Base-by-base conservation (phyloP, 2,888 invertebrate species). In the Seladonia tumulorum region DNA sequence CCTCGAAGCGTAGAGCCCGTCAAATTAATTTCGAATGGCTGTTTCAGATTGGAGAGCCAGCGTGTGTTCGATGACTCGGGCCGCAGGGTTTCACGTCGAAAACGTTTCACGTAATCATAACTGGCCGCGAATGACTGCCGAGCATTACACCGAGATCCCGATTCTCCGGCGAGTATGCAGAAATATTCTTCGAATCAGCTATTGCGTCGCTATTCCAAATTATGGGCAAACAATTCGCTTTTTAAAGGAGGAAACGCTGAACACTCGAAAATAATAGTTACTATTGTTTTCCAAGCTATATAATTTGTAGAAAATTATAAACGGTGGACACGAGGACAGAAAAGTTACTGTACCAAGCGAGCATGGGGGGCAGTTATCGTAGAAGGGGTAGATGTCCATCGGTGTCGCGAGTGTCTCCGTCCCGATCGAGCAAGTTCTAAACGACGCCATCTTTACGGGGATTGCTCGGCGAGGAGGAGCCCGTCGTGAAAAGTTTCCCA, bases 401-500 rank as follows among this genome's bases (percentile, higher is more conserved):
- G 63, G 5, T 3, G 29, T 63, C 63, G 63, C 25, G 16, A 63
- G 63, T 18, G 63, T 63, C 63, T 63, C 63, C 18, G 60, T 29
- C 60, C 25, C 63, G 63, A 29, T 63, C 63, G 63, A 25, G 29
- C 29, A 12, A 63, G 18, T 18, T 29, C 29, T 47, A 63, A 53
- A 42, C 18, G 39, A 22, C 70, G 70, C 70, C 70, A 70, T 70
- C 39, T 70, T 70, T 42, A 42, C 70, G 12, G n/a, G 70, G 39
- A 70, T 42, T n/a, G 39, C 14, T 42, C n/a, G 70, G 42, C 68
- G 14, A 14, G 42, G 12, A n/a, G 35, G 47, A 39, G 49, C 35
- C 29, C 5, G 10, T 35, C 18, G 72, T 35, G 39, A 75, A 70
- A 70, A 81, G 49, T 66, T 63, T 57, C 49, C 73, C 70, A n/a